Percentiles rank a stretch among this genome's conserved stretches.
phyloP scores from a whole-genome alignment of 2,888 invertebrate genomes.

The Drosophila buzzatii region DNA sequence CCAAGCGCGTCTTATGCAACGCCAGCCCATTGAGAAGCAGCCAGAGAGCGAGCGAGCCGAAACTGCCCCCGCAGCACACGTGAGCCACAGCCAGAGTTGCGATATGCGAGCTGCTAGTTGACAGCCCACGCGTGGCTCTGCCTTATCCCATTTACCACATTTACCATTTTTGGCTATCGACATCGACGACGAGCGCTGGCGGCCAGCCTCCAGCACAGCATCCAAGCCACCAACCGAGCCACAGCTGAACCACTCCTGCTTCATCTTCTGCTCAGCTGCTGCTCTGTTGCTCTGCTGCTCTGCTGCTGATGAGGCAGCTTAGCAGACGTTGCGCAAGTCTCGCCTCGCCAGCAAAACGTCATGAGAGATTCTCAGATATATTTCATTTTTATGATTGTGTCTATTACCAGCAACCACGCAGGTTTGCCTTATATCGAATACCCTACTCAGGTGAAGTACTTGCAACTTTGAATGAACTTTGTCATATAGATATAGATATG shows the following conservation, averaged over 20 bases:
- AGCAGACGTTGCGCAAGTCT: constrained; percentile 64
- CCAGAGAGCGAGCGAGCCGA: not conserved
- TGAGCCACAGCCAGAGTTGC: constrained; percentile 29
- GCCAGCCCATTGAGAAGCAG: constrained; percentile 38
- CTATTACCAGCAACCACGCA: constrained; percentile 80
- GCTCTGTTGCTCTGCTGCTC: constrained; percentile 29
- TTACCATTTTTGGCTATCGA: constrained; percentile 81
- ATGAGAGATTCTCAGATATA: constrained; percentile 81
- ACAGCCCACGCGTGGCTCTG: constrained; percentile 80
- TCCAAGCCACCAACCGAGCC: constrained; percentile 41
- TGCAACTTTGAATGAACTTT: too few species aligned
- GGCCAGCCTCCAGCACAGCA: constrained; percentile 69
- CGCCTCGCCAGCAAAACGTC: constrained; percentile 64
- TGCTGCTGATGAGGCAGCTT: constrained; percentile 62
- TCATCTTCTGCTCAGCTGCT: constrained; percentile 42
- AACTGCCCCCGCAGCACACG: constrained; percentile 37
- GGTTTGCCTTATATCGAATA: constrained; percentile 66
- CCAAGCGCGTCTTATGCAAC: constrained; percentile 76
- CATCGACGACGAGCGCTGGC: constrained; percentile 70
- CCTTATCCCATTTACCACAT: constrained; percentile 81
- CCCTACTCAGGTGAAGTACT: constrained; percentile 17
- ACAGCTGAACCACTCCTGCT: constrained; percentile 71
- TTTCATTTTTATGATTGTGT: constrained; percentile 82
- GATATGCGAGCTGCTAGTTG: constrained; percentile 49
- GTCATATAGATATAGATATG: constrained; percentile 1